Evolutionary conservation across 2,797 vertebrate genomes (phyloP).

Genomic region (Artibeus lituratus): DNA sequence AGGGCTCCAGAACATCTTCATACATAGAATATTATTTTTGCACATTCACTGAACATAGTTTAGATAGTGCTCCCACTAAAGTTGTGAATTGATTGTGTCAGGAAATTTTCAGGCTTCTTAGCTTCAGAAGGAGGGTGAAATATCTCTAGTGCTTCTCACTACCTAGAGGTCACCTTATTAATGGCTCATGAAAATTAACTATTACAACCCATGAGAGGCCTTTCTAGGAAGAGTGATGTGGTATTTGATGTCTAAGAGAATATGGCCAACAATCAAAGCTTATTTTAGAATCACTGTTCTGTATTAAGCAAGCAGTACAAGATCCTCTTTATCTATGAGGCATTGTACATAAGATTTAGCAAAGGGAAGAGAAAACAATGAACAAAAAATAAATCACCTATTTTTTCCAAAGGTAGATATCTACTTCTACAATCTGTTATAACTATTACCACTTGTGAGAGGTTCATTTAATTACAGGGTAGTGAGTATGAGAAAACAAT

Average conservation of each 20-base stretch:
- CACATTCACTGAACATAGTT: not conserved
- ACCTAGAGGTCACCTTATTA: not conserved
- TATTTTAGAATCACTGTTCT: not conserved
- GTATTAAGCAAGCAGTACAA: not conserved
- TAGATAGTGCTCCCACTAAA: not conserved
- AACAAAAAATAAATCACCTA: not conserved
- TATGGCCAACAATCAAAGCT: not conserved
- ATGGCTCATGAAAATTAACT: not conserved
- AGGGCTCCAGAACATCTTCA: not conserved
- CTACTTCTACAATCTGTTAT: not conserved
- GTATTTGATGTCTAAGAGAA: not conserved
- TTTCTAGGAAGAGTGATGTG: not conserved
- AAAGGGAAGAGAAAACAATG: not conserved
- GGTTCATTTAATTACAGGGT: not conserved
- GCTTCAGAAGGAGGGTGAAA: not conserved
- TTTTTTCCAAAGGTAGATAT: not conserved
- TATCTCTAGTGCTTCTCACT: not conserved
- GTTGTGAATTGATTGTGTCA: not conserved
- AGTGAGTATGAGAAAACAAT: not conserved
- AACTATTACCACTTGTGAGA: not conserved
- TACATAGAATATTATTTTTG: not conserved
- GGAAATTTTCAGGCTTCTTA: not conserved
- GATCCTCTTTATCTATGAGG: not conserved
- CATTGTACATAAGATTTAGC: not conserved
- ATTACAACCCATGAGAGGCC: not conserved